phyloP scores from a whole-genome alignment of 1,140 invertebrate genomes.

The Onthophagus taurus region DNA sequence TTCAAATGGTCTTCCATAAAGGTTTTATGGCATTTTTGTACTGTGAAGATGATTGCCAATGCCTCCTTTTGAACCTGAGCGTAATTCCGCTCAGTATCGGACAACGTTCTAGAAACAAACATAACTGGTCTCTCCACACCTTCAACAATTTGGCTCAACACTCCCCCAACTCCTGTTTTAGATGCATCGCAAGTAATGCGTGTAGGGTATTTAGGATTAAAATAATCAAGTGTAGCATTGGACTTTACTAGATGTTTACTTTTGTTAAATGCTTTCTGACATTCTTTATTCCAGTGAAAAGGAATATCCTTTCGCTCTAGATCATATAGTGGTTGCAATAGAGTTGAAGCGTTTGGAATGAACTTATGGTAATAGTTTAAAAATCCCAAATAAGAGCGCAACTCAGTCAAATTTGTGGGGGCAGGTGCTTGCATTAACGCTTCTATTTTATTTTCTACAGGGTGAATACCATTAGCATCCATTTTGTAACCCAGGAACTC shows the following conservation, averaged over 20 bases:
- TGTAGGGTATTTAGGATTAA: too few relatives aligned
- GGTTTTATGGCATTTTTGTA: conserved; percentile 21
- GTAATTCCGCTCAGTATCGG: conserved; percentile 17
- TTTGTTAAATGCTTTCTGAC: conserved; percentile 21
- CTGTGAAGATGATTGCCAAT: conserved; percentile 19
- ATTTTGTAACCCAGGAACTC: conserved; percentile 1
- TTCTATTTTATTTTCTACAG: not conserved
- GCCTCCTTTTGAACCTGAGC: conserved; percentile 20
- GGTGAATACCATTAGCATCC: not conserved
- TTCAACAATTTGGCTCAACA: conserved; percentile 8
- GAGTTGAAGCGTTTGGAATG: not conserved
- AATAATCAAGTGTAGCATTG: too few relatives aligned
- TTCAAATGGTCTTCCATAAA: conserved; percentile 15
- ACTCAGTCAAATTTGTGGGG: not conserved
- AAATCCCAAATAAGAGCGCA: conserved; percentile 6
- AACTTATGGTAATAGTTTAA: conserved; percentile 8
- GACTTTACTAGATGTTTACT: too few relatives aligned
- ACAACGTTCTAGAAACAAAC: conserved; percentile 12
- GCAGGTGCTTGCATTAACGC: not conserved
- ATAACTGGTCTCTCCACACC: not conserved
- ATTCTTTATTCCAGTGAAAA: conserved; percentile 21
- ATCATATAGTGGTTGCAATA: conserved; percentile 7
- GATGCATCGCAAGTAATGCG: too few relatives aligned
- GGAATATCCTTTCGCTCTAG: conserved; percentile 18
- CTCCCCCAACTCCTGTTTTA: conserved; percentile 20